phyloP scores from a whole-genome alignment of 2,797 vertebrate species.

The Hapalemur alaotrensis region DNA sequence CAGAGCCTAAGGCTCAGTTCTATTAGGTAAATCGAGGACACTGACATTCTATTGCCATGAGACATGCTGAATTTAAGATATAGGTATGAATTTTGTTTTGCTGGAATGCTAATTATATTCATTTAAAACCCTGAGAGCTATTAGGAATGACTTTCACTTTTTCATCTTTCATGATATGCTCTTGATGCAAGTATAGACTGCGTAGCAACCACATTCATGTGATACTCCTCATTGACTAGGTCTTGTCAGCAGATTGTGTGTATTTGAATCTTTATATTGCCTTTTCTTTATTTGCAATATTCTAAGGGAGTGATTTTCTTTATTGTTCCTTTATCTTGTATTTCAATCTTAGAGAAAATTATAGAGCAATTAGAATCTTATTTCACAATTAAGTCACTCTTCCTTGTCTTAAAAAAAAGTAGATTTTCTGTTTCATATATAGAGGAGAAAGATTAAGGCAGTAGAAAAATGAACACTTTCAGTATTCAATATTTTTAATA shows the following conservation, averaged over 20 bases:
- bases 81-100: background rate
- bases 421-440: background rate
- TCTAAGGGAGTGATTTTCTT: background rate
- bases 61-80: background rate
- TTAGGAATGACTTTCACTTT: background rate
- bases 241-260: background rate
- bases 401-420: background rate
- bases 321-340: constrained; percentile 34
- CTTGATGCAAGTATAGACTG: background rate
- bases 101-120: background rate
- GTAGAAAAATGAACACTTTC: background rate
- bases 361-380: constrained; percentile 35
- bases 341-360: constrained; percentile 49
- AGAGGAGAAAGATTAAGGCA: background rate
- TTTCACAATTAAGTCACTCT: constrained; percentile 18
- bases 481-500: background rate
- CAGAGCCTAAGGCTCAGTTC: background rate
- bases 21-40: background rate
- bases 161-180: background rate
- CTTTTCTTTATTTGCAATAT: background rate
- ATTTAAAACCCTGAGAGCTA: background rate
- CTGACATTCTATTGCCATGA: background rate
- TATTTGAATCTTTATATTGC: background rate
- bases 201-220: background rate
- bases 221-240: rapidly evolving